phyloP scores from a whole-genome alignment of 2,888 invertebrate species.

The Volucella bombylans region DNA sequence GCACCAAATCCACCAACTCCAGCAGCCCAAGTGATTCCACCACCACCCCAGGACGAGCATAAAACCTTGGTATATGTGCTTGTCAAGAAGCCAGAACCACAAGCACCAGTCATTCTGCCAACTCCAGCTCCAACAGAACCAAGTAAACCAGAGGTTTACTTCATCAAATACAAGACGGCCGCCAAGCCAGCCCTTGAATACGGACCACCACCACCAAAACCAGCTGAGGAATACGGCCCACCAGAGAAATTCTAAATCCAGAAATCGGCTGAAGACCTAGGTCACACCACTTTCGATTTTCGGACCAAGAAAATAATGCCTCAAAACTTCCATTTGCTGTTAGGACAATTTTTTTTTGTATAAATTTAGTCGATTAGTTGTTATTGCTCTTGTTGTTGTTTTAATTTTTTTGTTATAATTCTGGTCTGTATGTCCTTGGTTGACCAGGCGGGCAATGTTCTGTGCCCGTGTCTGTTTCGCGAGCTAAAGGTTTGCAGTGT shows the following conservation, averaged over 20 bases:
- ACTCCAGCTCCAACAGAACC: slow-evolving; percentile 92
- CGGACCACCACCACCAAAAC: slow-evolving; percentile 79
- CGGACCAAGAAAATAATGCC: slow-evolving; percentile 36
- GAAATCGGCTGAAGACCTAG: slow-evolving; percentile 11
- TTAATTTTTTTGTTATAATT: slow-evolving; percentile 46
- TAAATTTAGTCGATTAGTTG: slow-evolving; percentile 69
- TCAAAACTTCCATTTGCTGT: slow-evolving; percentile 67
- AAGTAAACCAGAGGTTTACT: slow-evolving; percentile 94
- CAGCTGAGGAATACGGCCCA: slow-evolving; percentile 77
- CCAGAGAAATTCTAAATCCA: slow-evolving; percentile 79
- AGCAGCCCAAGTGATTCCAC: slow-evolving; percentile 83
- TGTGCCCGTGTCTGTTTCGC: neutral
- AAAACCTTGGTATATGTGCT: slow-evolving; percentile 94
- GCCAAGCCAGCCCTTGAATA: slow-evolving; percentile 80
- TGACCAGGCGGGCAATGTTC: slow-evolving; percentile 28
- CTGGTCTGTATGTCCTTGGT: slow-evolving; percentile 24
- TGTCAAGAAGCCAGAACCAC: slow-evolving; percentile 94
- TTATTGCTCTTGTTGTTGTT: slow-evolving; percentile 59
- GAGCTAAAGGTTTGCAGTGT: slow-evolving; percentile 44
- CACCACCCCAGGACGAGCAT: slow-evolving; percentile 93
- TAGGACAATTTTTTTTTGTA: slow-evolving; percentile 57
- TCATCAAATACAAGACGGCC: slow-evolving; percentile 88
- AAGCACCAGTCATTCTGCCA: slow-evolving; percentile 90
- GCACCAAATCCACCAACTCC: slow-evolving; percentile 83
- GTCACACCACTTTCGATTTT: slow-evolving; percentile 32